These are phyloP conservation scores for Pocillopora verrucosa DNA, from an alignment of 64 coral and sea anemone species.

Conservation along the genomic window DNA sequence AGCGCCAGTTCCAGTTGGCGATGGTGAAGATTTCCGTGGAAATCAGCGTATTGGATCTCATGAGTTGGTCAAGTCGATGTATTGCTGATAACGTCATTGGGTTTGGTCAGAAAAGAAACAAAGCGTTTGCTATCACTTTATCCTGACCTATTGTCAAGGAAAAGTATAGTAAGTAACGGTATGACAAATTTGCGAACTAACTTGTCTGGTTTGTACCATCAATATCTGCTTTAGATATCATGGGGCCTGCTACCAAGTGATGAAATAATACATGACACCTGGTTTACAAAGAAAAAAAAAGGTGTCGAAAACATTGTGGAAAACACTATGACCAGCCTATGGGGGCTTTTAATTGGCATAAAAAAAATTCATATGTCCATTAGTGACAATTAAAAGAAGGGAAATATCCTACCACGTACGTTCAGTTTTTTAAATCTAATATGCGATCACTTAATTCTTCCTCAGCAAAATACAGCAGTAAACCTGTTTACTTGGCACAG, in stretches of 20 bases:
- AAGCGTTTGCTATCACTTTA: not conserved
- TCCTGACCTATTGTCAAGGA: not conserved
- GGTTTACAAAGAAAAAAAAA: not conserved
- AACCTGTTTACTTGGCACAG: too few relatives aligned
- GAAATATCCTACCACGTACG: too few relatives aligned
- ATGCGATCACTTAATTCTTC: too few relatives aligned
- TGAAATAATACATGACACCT: slow-evolving; percentile 37
- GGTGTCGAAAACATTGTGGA: too few relatives aligned
- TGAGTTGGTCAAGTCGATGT: not conserved
- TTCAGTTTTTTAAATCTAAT: too few relatives aligned
- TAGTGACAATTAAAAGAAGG: too few relatives aligned
- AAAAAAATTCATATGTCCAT: too few relatives aligned
- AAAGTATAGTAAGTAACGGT: not conserved
- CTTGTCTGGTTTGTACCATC: slow-evolving; percentile 3
- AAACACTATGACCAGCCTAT: too few relatives aligned
- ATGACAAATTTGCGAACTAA: slow-evolving; percentile 10
- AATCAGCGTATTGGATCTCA: not conserved
- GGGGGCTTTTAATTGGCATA: too few relatives aligned
- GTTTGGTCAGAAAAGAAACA: slow-evolving; percentile 3
- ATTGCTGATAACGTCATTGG: not conserved
- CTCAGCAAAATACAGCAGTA: too few relatives aligned
- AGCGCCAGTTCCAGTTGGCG: not conserved
- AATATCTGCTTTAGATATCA: slow-evolving; percentile 36
- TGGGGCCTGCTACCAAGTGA: not conserved
- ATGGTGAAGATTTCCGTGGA: slow-evolving; percentile 30